Evolutionary conservation across 1,140 invertebrate genomes (phyloP), one percentile per base, ranked within the genome.

Genomic region (Littorina saxatilis): DNA sequence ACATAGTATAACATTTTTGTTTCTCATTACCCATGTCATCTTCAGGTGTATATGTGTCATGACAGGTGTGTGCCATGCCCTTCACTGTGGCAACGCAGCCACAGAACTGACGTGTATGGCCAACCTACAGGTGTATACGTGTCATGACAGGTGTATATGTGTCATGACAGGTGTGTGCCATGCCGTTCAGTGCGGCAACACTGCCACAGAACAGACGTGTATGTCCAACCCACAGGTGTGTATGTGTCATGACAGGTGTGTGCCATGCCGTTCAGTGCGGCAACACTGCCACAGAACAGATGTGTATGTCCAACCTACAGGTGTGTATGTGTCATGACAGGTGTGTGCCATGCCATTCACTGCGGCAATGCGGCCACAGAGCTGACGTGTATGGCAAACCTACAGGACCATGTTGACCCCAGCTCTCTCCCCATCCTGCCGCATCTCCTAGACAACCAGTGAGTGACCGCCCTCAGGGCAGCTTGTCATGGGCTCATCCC

Each of bases 301-400:
- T 17, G 23, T 23, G 9, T 23, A 58, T 20, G 9, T 23, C 17
- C 15, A 20, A 20, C 72, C 7, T 74, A 20, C 39, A 37, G 23
- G n/a, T n/a, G n/a, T n/a, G n/a, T n/a, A n/a, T 52, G 50, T 83
- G 29, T 82, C 80, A 23, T 81, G 84, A 40, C 81, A 90, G 89
- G 39, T 40, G 52, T 85, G 17, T 89, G 88, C 77, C 86, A 90
- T 87, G 87, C 87, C 7, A 82, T 90, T 7, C 78, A 87, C 35
- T 86, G 82, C 39, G 86, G 87, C 15, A 90, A 90, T 84, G 82
- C 83, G n/a, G 58, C 85, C 17, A 83, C 85, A 70, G 89, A 90
- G 73, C 73, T 90, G 47, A 84, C 84, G 61, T 90, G 88, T 70
- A 76, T 90, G 27, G 55, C 79, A 17, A 90, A 89, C 74, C 61